Evolutionary conservation across 2,888 invertebrate species (phyloP).

Genomic region (Pollenia griseotomentosa): DNA sequence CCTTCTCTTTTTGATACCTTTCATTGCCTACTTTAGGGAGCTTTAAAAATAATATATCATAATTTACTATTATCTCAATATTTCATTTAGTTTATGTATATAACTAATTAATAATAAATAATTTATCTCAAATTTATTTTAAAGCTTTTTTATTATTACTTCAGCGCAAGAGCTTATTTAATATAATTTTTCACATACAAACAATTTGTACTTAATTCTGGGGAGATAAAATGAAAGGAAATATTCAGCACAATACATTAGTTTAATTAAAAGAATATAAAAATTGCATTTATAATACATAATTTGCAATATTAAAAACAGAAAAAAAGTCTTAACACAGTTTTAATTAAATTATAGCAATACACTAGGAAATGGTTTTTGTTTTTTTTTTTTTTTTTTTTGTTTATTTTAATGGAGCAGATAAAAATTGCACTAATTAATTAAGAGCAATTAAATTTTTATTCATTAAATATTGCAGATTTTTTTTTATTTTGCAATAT

Average conservation of each 20-base stretch:
- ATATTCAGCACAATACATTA: conserved; percentile 14
- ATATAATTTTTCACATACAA: conserved; percentile 2
- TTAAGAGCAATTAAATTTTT: conserved; percentile 49
- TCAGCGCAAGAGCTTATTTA: conserved; percentile 11
- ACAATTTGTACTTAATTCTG: conserved; percentile 41
- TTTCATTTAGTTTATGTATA: conserved; percentile 12
- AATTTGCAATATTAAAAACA: conserved; percentile 23
- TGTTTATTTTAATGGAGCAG: conserved; percentile 1
- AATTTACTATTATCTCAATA: background rate
- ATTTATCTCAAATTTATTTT: conserved; percentile 21
- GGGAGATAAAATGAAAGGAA: background rate
- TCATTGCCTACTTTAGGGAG: conserved; percentile 19
- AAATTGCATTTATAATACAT: background rate
- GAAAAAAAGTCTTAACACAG: conserved; percentile 8
- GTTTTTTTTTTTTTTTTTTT: background rate
- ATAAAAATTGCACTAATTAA: conserved; percentile 47
- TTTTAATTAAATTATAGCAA: conserved; percentile 56
- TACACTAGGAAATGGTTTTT: background rate
- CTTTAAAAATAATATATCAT: background rate
- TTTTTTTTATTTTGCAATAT: background rate
- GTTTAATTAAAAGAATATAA: conserved; percentile 32
- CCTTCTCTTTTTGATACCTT: background rate
- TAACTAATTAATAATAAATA: background rate
- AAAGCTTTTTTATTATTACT: conserved; percentile 37
- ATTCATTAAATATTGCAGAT: conserved; percentile 29